Evolutionary conservation across 2,888 invertebrate species (phyloP).

Genomic region (Heliconius aoede): DNA sequence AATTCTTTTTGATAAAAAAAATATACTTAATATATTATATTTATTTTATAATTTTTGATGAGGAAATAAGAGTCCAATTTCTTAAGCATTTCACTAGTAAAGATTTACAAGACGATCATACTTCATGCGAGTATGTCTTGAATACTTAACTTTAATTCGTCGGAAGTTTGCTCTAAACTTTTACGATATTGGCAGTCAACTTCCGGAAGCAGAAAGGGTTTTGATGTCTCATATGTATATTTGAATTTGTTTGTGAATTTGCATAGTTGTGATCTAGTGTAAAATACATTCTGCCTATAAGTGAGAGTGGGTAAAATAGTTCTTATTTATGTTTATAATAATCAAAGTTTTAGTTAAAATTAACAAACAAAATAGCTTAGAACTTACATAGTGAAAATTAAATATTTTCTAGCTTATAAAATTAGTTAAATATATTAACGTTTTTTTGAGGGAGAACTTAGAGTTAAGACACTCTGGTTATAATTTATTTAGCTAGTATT

Average conservation of each 20-base stretch:
- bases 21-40: no score
- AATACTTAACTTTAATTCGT: constrained; percentile 68
- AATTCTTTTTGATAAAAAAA: no score
- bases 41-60: neutral
- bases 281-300: no score
- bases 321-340: no score
- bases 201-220: constrained; percentile 76
- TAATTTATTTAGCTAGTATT: neutral
- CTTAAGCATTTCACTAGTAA: neutral
- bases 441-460: neutral
- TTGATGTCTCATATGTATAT: constrained; percentile 45
- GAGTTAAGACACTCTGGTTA: no score
- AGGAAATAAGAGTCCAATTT: neutral
- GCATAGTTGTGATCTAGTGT: constrained; percentile 7
- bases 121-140: constrained; percentile 50
- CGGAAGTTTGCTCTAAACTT: constrained; percentile 80
- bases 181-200: constrained; percentile 76
- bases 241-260: constrained; percentile 34
- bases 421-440: no score
- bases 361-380: no score
- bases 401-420: no score
- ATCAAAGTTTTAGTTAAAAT: no score
- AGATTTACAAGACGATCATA: constrained; percentile 32
- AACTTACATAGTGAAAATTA: no score
- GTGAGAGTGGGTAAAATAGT: no score